These are phyloP conservation scores for Cryptoprocta ferox DNA, from an alignment of 2,797 vertebrate genomes.

Conservation along the genomic window DNA sequence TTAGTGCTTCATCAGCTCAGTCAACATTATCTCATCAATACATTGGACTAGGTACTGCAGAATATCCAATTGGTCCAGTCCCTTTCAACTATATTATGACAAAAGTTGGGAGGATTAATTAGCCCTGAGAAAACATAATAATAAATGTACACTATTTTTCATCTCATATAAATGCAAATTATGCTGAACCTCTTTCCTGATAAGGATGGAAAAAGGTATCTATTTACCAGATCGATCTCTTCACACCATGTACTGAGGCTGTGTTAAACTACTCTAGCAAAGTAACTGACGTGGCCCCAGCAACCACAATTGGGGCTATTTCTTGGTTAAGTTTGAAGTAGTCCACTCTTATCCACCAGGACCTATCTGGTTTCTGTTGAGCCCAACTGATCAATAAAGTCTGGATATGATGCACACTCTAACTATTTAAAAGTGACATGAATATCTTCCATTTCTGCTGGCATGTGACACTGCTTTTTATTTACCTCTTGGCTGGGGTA, in stretches of 20 bases:
- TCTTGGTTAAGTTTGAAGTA: neutral
- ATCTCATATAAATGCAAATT: neutral
- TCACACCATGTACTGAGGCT: neutral
- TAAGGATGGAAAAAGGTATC: neutral
- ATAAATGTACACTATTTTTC: neutral
- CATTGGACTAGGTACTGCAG: neutral
- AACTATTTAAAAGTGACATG: neutral
- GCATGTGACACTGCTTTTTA: neutral
- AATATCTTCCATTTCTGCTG: neutral
- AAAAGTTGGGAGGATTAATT: neutral
- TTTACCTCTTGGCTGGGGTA: neutral
- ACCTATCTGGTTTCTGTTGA: neutral
- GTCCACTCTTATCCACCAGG: neutral
- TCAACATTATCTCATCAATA: neutral
- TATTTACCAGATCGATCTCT: neutral
- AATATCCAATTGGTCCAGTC: neutral
- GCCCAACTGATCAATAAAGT: neutral
- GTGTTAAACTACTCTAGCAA: neutral
- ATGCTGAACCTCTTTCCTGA: neutral
- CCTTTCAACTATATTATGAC: neutral
- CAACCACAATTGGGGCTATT: neutral
- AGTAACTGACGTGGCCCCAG: neutral
- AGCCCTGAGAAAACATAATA: neutral
- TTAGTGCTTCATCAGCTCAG: neutral
- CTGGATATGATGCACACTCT: neutral